phyloP scores from a whole-genome alignment of 2,113 vertebrate genomes.

The Pelecanoides urinatrix region DNA sequence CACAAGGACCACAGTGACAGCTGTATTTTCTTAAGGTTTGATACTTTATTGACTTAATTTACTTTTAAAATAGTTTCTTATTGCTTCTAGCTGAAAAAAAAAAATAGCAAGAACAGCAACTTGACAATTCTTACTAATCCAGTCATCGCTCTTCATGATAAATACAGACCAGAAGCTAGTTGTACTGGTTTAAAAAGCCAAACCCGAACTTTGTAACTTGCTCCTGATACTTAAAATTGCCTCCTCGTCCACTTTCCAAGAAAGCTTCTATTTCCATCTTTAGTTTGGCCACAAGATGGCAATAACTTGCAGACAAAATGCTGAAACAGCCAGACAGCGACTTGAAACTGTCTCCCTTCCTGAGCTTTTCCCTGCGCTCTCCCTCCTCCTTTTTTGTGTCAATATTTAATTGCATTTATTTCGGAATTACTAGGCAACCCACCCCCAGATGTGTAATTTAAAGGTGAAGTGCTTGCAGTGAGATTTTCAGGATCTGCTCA shows the following conservation, averaged over 20 bases:
- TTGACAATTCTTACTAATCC: neutral
- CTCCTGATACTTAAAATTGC: neutral
- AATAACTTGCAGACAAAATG: conserved; percentile 60
- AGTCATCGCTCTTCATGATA: neutral
- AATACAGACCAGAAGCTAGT: neutral
- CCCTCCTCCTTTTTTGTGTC: neutral
- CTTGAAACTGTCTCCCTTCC: neutral
- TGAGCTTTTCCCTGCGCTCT: neutral
- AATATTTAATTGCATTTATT: conserved; percentile 33
- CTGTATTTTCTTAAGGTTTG: neutral
- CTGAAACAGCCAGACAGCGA: neutral
- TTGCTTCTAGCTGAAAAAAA: neutral
- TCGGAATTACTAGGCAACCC: conserved; percentile 66
- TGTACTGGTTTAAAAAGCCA: neutral
- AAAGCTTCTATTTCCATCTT: neutral
- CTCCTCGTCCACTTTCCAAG: neutral
- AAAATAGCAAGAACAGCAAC: neutral
- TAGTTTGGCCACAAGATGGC: conserved; percentile 73
- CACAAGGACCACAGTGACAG: neutral
- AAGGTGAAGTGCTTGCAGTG: conserved; percentile 32
- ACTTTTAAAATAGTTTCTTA: neutral
- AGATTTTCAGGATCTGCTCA: conserved; percentile 24
- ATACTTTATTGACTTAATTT: neutral
- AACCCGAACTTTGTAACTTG: neutral
- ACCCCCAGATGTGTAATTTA: conserved; percentile 47